Conservation (phyloP, 2,797 vertebrate genomes). For the Coregonus sp. region DNA sequence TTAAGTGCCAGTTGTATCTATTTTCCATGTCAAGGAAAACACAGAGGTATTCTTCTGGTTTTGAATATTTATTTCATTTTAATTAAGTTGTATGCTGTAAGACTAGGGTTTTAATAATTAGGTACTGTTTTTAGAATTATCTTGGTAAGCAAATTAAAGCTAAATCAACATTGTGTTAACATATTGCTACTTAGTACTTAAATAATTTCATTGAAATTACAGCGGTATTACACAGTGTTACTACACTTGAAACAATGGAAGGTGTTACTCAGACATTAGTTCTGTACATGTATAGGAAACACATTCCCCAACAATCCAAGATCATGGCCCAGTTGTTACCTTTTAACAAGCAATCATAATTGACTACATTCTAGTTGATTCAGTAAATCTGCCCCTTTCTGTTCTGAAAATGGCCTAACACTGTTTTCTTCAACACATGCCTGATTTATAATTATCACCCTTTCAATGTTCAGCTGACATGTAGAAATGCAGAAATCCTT, state of each 20-base stretch:
- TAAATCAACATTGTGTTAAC: too few species aligned
- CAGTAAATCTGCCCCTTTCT: background rate
- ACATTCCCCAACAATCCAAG: background rate
- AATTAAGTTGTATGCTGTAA: too few species aligned
- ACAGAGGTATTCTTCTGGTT: too few species aligned
- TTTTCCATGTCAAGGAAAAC: too few species aligned
- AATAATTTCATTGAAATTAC: too few species aligned
- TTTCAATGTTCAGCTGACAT: background rate
- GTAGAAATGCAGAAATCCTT: slow-evolving; percentile 4
- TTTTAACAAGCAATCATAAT: too few species aligned
- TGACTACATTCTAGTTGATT: background rate
- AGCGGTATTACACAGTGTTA: background rate
- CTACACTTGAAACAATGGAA: background rate
- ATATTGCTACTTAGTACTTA: too few species aligned
- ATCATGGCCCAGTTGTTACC: background rate
- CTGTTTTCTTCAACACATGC: background rate
- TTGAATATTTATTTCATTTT: too few species aligned
- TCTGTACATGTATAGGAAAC: background rate
- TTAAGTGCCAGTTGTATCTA: background rate
- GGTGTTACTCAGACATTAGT: background rate
- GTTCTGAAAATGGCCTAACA: slow-evolving; percentile 1
- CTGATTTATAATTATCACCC: background rate
- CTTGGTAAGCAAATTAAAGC: too few species aligned
- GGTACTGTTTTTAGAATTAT: too few species aligned
- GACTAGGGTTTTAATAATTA: too few species aligned